Base-by-base conservation (phyloP, 2,797 vertebrate species). In the Choloepus didactylus region DNA sequence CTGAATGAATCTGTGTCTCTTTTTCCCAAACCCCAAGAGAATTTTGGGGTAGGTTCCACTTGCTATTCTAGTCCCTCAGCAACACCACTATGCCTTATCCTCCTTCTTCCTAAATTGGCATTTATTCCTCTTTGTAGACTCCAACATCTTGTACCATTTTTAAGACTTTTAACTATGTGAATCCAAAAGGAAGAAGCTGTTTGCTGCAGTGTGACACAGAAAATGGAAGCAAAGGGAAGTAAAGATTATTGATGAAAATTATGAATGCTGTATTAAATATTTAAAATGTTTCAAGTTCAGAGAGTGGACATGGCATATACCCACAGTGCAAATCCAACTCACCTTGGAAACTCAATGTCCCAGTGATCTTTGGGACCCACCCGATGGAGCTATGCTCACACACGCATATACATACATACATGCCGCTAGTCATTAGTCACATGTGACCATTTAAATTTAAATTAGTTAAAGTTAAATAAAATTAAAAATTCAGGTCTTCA, bases 1-100 rank as follows among this genome's bases (percentile, higher is more conserved):
- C 35, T 83, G 85, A 92, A 66, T 18, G 67, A n/a, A 69, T 66
- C 60, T 44, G 94, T 97, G 91, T 83, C 51, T 66, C 70, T 77
- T 75, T 93, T 72, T 64, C 18, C 70, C 15, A 21, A 95, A 59
- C 19, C 31, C 41, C 18, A 6, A 41, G 76, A 89, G 81, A 94
- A 82, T 92, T 80, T 6, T 77, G 87, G 23, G 60, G 66, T 89
- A 27, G 66, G 80, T 93, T 89, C 87, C 54, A 51, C 6, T 69
- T 35, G 49, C 59, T 86, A 51, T 62, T 87, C 66, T 46, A 89
- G 75, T 62, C 75, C 82, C 4, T 9, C 2, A 44, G 27, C 56
- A 56, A 76, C 38, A 31, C 29, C 9, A 11, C 51, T 23, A 29
- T 31, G 0, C 5, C 87, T 60, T 3, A 56, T 3, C 69, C 46